These are phyloP conservation scores for Stenchaetothrips biformis DNA, from an alignment of 2,888 invertebrate species.

Conservation along the genomic window DNA sequence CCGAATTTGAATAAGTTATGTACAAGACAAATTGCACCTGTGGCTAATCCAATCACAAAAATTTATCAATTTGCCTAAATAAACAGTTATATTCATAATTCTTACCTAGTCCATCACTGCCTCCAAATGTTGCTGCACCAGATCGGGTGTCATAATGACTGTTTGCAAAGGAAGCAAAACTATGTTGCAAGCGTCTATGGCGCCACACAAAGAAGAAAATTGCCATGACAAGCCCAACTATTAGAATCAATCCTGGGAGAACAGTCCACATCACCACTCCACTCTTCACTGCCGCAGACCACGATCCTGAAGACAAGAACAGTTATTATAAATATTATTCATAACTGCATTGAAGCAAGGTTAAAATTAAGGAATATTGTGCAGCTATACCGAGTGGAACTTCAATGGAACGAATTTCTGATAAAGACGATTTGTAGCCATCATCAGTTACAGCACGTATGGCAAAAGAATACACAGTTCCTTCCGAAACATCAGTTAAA, in stretches of 20 bases:
- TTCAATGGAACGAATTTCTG: conserved; percentile 52
- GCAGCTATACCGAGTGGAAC: conserved; percentile 43
- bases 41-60: conserved; percentile 4
- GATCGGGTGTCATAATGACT: conserved; percentile 82
- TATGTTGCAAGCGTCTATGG: conserved; percentile 67
- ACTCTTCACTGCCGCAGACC: conserved; percentile 36
- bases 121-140: conserved; percentile 78
- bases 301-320: conserved; percentile 27
- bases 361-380: background rate
- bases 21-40: background rate
- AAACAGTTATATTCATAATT: background rate
- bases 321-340: background rate
- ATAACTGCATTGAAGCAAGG: too few species aligned
- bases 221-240: conserved; percentile 46
- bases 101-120: conserved; percentile 62
- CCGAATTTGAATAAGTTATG: background rate
- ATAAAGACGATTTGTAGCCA: conserved; percentile 59
- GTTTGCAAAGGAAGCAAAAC: conserved; percentile 75
- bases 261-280: conserved; percentile 54
- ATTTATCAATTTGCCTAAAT: background rate
- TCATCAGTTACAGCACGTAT: conserved; percentile 57
- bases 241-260: conserved; percentile 43
- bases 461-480: conserved; percentile 57
- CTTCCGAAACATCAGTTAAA: conserved; percentile 50
- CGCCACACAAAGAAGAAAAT: conserved; percentile 60